Conservation (phyloP, 2,888 invertebrate species). For the Lycia hirtaria region DNA sequence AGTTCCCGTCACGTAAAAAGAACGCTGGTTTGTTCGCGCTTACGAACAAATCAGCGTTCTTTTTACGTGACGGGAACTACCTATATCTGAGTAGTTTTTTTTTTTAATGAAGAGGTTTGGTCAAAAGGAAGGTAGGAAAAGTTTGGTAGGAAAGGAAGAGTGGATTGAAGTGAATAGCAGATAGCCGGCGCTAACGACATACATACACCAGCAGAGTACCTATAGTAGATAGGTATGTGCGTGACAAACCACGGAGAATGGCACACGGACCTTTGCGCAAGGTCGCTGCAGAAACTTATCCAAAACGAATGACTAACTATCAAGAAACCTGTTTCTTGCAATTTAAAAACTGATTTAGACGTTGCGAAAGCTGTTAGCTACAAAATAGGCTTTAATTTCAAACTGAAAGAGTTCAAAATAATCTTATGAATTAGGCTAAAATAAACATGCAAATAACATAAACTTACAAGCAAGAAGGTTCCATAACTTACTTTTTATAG, state of each 20-base stretch:
- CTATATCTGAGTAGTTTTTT: too few species aligned
- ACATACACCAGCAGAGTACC: too few species aligned
- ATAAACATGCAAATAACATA: constrained; percentile 7
- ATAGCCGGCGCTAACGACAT: too few species aligned
- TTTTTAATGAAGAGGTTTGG: too few species aligned
- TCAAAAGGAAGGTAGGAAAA: too few species aligned
- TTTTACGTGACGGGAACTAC: too few species aligned
- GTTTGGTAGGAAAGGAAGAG: too few species aligned
- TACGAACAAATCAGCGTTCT: too few species aligned
- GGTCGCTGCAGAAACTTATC: constrained; percentile 59
- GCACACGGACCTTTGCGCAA: constrained; percentile 71
- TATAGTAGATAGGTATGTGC: constrained; percentile 43
- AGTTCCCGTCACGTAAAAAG: too few species aligned
- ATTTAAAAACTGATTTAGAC: not conserved
- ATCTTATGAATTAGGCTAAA: not conserved
- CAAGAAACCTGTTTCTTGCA: constrained; percentile 32
- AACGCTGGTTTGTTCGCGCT: too few species aligned
- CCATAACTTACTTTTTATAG: constrained; percentile 31
- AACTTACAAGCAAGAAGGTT: not conserved
- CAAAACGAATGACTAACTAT: constrained; percentile 38
- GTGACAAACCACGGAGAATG: constrained; percentile 72
- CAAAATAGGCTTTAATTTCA: not conserved
- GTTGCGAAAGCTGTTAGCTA: not conserved
- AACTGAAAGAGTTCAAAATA: not conserved
- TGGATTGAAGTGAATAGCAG: too few species aligned